phyloP scores from a whole-genome alignment of 2,113 vertebrate genomes.

The Dipodomys spectabilis region DNA sequence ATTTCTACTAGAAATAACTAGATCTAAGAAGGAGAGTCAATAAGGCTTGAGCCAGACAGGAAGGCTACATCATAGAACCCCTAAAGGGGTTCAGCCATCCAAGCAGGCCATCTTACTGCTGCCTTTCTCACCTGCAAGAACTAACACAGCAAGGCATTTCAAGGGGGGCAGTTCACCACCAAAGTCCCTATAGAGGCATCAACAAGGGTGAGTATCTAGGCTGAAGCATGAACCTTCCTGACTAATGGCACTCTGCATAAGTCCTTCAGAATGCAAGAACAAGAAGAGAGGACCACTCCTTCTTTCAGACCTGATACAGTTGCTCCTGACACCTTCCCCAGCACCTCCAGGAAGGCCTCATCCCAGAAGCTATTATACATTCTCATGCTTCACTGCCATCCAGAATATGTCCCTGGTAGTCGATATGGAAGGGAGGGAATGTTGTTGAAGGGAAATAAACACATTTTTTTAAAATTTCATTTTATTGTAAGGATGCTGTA shows the following conservation, averaged over 20 bases:
- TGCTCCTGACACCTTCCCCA: not conserved
- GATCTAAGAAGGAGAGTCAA: not conserved
- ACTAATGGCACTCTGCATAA: not conserved
- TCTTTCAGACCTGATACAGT: not conserved
- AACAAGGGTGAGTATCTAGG: not conserved
- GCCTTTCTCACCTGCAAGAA: not conserved
- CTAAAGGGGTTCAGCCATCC: not conserved
- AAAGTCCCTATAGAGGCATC: not conserved
- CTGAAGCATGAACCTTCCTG: not conserved
- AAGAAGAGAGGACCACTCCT: not conserved
- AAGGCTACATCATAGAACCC: not conserved
- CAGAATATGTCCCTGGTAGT: conserved; percentile 18
- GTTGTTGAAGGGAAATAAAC: conserved; percentile 50
- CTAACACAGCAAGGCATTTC: too few relatives aligned
- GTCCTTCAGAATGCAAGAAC: not conserved
- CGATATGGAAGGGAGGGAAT: not conserved
- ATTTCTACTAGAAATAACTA: not conserved
- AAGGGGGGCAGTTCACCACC: too few relatives aligned
- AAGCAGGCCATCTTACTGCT: rapidly evolving
- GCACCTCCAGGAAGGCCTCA: not conserved
- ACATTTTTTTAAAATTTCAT: not conserved
- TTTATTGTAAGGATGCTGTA: too few relatives aligned
- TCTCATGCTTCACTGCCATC: conserved; percentile 20
- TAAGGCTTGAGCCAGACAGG: not conserved
- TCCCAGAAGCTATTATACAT: not conserved